Evolutionary conservation across 2,888 invertebrate species (phyloP).

Genomic region (Folsomia candida): DNA sequence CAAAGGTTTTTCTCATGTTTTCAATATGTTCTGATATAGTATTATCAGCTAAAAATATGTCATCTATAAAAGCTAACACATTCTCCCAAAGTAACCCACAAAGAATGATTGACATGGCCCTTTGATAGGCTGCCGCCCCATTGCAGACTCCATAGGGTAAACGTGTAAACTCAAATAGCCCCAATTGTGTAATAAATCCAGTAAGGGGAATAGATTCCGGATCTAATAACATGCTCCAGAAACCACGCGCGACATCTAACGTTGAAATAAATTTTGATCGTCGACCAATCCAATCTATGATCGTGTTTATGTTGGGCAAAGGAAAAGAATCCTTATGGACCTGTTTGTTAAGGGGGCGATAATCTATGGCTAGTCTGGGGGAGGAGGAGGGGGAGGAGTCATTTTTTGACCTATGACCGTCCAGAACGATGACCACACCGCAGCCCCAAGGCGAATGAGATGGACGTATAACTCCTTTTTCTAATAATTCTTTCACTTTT

Average conservation of each 20-base stretch:
- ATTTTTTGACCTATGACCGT: neutral
- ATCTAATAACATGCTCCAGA: neutral
- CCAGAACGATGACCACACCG: slow-evolving; percentile 6
- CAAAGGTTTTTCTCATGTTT: neutral
- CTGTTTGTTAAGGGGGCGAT: slow-evolving; percentile 2
- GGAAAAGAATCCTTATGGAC: slow-evolving; percentile 13
- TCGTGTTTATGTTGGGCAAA: neutral
- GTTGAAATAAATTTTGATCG: neutral
- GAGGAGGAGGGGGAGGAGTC: no score
- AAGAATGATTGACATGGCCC: neutral
- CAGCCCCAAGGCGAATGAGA: slow-evolving; percentile 18
- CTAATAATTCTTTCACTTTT: slow-evolving; percentile 16
- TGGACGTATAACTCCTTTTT: slow-evolving; percentile 11
- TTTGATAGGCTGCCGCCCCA: neutral
- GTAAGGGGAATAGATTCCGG: slow-evolving; percentile 2
- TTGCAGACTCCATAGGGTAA: neutral
- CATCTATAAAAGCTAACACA: neutral
- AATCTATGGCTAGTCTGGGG: slow-evolving; percentile 3
- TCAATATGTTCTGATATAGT: neutral
- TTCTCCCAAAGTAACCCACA: neutral
- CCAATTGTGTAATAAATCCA: slow-evolving; percentile 1
- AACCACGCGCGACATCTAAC: neutral
- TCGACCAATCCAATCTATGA: slow-evolving; percentile 17
- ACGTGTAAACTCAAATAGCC: neutral
- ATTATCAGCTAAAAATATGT: neutral